phyloP scores from a whole-genome alignment of 1,140 invertebrate genomes.

The Nautilus pompilius region DNA sequence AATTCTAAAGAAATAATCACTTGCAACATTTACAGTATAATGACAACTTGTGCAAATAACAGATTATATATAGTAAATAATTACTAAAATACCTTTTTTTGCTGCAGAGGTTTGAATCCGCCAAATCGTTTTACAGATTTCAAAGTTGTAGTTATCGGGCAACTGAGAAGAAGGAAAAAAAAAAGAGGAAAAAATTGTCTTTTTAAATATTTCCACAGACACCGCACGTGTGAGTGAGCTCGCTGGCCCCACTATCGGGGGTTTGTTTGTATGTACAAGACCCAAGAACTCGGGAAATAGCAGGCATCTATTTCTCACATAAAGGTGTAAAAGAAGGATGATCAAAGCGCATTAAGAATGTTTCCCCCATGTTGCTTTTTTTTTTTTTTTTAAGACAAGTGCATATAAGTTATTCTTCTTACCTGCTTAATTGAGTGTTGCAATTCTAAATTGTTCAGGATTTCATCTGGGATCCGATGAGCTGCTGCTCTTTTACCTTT shows the following conservation, averaged over 20 bases:
- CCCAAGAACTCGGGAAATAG: background rate
- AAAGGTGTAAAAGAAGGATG: background rate
- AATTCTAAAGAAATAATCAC: too few relatives aligned
- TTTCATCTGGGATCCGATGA: conserved; percentile 71
- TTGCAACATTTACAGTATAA: too few relatives aligned
- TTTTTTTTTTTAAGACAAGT: background rate
- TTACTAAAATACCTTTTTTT: conserved; percentile 61
- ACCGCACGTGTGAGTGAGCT: background rate
- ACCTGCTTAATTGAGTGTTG: conserved; percentile 63
- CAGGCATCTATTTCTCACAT: background rate
- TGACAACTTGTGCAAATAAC: too few relatives aligned
- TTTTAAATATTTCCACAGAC: background rate
- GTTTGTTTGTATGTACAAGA: background rate
- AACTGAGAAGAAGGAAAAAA: conserved; percentile 55
- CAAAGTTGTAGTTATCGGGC: conserved; percentile 97
- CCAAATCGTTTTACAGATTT: conserved; percentile 98
- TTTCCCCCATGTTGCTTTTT: background rate
- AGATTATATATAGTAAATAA: too few relatives aligned
- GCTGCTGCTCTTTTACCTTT: conserved; percentile 17
- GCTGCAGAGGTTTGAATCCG: conserved; percentile 77
- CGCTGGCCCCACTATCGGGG: background rate
- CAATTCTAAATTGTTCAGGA: conserved; percentile 75
- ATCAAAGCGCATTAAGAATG: background rate
- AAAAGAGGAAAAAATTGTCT: background rate
- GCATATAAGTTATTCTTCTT: background rate